Conservation (phyloP, 2,113 vertebrate genomes). For the Ibidorhyncha struthersii region DNA sequence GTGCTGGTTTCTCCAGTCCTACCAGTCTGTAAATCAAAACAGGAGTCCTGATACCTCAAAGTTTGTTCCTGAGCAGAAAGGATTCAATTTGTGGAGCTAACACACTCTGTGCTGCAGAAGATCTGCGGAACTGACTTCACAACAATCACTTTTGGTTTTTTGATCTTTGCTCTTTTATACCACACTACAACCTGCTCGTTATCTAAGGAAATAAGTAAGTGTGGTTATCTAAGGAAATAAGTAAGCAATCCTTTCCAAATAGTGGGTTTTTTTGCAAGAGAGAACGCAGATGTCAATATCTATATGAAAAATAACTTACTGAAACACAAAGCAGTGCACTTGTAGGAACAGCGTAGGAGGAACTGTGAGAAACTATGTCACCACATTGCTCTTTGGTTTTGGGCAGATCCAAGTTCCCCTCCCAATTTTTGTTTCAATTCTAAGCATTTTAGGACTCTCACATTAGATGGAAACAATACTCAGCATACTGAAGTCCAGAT, state of each 20-base stretch:
- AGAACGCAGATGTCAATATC: not conserved
- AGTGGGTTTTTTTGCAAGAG: not conserved
- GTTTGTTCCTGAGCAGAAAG: not conserved
- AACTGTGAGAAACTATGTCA: conserved; percentile 41
- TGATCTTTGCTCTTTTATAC: not conserved
- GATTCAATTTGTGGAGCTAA: not conserved
- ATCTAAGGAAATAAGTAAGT: not conserved
- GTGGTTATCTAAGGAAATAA: not conserved
- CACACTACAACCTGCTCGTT: not conserved
- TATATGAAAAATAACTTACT: not conserved
- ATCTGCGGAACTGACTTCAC: fast-evolving
- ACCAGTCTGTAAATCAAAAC: not conserved
- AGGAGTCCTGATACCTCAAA: not conserved
- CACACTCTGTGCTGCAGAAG: too few relatives aligned
- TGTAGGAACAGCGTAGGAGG: conserved; percentile 17
- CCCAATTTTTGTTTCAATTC: conserved; percentile 47
- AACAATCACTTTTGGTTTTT: fast-evolving
- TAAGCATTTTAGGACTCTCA: conserved; percentile 38
- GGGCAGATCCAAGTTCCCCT: conserved; percentile 49
- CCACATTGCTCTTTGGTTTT: conserved; percentile 38
- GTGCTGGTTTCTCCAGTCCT: not conserved
- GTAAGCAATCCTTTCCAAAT: not conserved
- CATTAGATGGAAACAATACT: conserved; percentile 40
- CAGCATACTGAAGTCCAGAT: not conserved
- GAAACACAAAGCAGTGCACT: conserved; percentile 40